Percentiles rank a stretch among this genome's conserved stretches.
Evolutionary conservation across 2,113 vertebrate species (phyloP).

Genomic region (Rhipidura dahli): DNA sequence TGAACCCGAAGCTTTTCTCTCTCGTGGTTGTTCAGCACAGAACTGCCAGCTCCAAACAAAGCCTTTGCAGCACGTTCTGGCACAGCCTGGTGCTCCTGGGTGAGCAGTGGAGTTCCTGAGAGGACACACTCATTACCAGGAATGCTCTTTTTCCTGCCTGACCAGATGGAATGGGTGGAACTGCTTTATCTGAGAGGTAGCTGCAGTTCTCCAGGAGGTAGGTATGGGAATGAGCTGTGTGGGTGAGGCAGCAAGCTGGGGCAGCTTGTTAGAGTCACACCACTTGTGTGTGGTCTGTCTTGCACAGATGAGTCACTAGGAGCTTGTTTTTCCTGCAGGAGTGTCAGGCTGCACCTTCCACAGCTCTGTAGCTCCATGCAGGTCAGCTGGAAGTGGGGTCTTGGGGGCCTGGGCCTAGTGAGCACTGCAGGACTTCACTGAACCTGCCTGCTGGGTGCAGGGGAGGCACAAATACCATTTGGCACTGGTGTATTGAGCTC

Average conservation of each 20-base stretch:
- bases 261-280: not conserved
- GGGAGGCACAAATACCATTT: not conserved
- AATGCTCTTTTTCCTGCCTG: not conserved
- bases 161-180: not conserved
- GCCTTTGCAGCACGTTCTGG: rapidly evolving
- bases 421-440: not conserved
- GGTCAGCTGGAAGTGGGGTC: not conserved
- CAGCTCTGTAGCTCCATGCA: not conserved
- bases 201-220: not conserved
- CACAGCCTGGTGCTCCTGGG: not conserved
- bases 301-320: not conserved
- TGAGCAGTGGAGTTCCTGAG: not conserved
- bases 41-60: not conserved
- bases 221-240: rapidly evolving
- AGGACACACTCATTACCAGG: not conserved
- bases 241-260: not conserved
- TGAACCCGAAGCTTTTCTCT: not conserved
- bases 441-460: not conserved
- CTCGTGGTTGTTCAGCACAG: not conserved
- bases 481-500: not conserved
- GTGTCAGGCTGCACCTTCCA: not conserved
- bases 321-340: not conserved
- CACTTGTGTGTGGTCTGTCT: not conserved
- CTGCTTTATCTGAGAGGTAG: not conserved
- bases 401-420: not conserved